phyloP scores from a whole-genome alignment of 2,888 invertebrate species.

The Druceiella hillmani region DNA sequence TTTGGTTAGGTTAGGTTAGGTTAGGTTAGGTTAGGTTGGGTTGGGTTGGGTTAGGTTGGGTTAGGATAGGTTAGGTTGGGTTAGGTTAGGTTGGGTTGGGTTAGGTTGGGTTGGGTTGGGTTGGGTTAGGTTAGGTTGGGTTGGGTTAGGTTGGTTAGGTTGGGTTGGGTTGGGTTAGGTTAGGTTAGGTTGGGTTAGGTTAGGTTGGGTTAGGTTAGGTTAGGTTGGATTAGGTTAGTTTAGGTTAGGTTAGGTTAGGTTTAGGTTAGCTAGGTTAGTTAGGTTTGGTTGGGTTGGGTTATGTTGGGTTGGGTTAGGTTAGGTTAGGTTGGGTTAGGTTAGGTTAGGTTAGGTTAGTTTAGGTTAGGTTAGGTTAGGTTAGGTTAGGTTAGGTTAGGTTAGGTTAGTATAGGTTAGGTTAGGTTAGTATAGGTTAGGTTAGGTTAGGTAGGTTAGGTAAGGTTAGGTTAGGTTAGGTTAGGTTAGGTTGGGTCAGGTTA shows the following conservation, averaged over 20 bases:
- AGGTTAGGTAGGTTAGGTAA: constrained; percentile 4
- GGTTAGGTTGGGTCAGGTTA: constrained; percentile 3
- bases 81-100: constrained; percentile 4
- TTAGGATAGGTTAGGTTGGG: constrained; percentile 3
- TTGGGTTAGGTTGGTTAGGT: constrained; percentile 3
- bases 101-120: constrained; percentile 3
- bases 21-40: constrained; percentile 4
- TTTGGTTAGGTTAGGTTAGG: constrained; percentile 4
- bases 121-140: constrained; percentile 3
- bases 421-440: constrained; percentile 4
- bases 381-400: constrained; percentile 4
- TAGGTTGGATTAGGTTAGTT: constrained; percentile 3
- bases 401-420: constrained; percentile 4
- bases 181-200: constrained; percentile 4
- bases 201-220: constrained; percentile 4
- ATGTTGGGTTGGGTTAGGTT: constrained; percentile 3
- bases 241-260: constrained; percentile 4
- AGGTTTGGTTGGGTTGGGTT: constrained; percentile 3
- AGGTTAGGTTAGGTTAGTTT: constrained; percentile 4
- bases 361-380: constrained; percentile 4
- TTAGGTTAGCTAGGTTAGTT: constrained; percentile 1
- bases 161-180: constrained; percentile 2
- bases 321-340: constrained; percentile 4
- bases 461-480: constrained; percentile 4
- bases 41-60: constrained; percentile 3